Percentiles rank a stretch among this genome's conserved stretches.
These are phyloP conservation scores for Sebastes nivosus DNA, from an alignment of 2,797 vertebrate species.

Conservation along the genomic window DNA sequence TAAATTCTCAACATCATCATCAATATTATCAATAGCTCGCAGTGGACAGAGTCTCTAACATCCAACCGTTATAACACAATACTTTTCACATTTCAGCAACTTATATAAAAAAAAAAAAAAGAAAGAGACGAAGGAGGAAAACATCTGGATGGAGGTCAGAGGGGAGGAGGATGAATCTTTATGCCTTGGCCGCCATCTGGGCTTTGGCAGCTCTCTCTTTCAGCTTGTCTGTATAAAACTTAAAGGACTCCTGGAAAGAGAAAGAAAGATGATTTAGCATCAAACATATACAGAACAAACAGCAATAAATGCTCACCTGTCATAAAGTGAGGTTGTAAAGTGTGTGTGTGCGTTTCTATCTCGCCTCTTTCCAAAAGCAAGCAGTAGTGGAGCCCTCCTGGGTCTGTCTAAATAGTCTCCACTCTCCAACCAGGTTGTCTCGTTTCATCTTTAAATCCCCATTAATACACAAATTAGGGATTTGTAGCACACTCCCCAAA, in stretches of 20 bases:
- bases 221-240: conserved; percentile 86
- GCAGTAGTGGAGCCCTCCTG: conserved; percentile 42
- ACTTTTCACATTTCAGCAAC: conserved; percentile 43
- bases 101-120: conserved; percentile 44
- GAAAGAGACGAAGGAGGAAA: neutral
- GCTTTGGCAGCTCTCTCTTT: conserved; percentile 50
- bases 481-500: conserved; percentile 66
- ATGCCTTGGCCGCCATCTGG: conserved; percentile 53
- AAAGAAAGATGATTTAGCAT: conserved; percentile 11
- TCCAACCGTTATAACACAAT: conserved; percentile 40
- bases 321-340: neutral
- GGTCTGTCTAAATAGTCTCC: conserved; percentile 60
- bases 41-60: conserved; percentile 27
- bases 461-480: conserved; percentile 76
- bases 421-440: conserved; percentile 66
- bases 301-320: neutral
- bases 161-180: conserved; percentile 20
- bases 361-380: conserved; percentile 21
- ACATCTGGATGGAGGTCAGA: conserved; percentile 1
- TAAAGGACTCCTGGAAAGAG: conserved; percentile 85
- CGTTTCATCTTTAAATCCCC: conserved; percentile 77
- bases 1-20: conserved; percentile 66
- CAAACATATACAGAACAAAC: neutral
- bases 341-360: neutral
- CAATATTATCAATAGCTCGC: conserved; percentile 20